Conservation (phyloP, 2,797 vertebrate species). For the Thamnophis elegans region DNA sequence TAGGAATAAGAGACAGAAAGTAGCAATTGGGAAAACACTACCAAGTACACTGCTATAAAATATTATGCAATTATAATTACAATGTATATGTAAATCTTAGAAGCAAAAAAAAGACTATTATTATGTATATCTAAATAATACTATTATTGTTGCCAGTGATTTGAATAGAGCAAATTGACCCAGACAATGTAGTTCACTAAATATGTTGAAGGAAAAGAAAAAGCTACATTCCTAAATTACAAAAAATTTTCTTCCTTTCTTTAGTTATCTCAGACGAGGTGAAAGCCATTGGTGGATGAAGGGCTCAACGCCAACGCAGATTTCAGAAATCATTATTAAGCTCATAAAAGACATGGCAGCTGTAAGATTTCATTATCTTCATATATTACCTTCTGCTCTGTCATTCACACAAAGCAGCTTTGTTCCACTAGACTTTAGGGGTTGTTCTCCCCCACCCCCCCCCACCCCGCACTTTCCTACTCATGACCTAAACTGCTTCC, state of each 20-base stretch:
- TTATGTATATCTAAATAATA: no score
- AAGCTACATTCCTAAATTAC: no score
- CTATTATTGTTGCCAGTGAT: no score
- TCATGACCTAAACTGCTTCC: constrained; percentile 14
- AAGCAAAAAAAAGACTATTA: no score
- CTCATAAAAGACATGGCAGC: constrained; percentile 99
- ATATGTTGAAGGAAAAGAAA: no score
- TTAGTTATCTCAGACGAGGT: constrained; percentile 92
- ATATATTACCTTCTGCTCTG: not conserved
- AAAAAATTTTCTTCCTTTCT: constrained; percentile 1
- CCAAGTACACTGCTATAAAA: no score
- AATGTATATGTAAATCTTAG: no score
- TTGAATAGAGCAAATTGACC: no score
- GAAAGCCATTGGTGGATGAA: constrained; percentile 99
- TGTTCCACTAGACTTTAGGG: not conserved
- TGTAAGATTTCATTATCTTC: constrained; percentile 75
- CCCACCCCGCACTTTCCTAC: not conserved
- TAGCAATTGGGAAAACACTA: no score
- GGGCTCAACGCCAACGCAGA: constrained; percentile 96
- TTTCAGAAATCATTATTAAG: constrained; percentile 98
- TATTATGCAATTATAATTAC: no score
- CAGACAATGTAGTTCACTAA: no score
- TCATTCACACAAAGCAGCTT: not conserved
- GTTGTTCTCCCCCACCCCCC: not conserved
- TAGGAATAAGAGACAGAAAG: no score